These are phyloP conservation scores for Periophthalmus modestus DNA, from an alignment of 2,113 vertebrate genomes.

Conservation along the genomic window DNA sequence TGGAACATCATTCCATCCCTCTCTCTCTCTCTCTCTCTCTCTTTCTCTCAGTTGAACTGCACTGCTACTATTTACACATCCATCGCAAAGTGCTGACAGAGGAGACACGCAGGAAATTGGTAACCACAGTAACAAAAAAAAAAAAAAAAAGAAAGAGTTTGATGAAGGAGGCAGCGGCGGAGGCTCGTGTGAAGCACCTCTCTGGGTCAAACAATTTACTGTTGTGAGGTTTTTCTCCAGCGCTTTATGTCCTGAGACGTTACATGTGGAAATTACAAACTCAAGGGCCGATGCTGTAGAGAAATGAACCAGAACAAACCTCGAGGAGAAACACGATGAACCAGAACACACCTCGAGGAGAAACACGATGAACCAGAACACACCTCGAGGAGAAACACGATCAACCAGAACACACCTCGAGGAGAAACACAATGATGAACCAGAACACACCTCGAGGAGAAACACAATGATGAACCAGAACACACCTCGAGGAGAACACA, in stretches of 20 bases:
- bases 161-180: conserved; percentile 38
- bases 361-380: too few relatives aligned
- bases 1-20: too few relatives aligned
- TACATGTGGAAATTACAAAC: conserved; percentile 8
- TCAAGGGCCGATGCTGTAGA: not conserved
- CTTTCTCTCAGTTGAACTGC: not conserved
- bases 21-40: too few relatives aligned
- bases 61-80: conserved; percentile 21
- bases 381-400: too few relatives aligned
- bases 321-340: not conserved
- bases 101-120: conserved; percentile 29
- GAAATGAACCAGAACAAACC: not conserved
- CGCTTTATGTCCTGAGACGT: conserved; percentile 10
- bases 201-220: conserved; percentile 22
- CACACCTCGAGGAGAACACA: not conserved
- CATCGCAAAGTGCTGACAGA: conserved; percentile 28
- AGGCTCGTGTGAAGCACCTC: conserved; percentile 44
- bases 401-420: not conserved
- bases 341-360: too few relatives aligned
- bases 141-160: not conserved
- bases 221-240: conserved; percentile 1
- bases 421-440: not conserved
- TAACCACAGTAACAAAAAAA: conserved; percentile 59
- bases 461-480: not conserved
- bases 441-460: not conserved